Evolutionary conservation across 2,888 invertebrate genomes (phyloP), one percentile per base, ranked within the genome.

Genomic region (Ernsta delagoae): DNA sequence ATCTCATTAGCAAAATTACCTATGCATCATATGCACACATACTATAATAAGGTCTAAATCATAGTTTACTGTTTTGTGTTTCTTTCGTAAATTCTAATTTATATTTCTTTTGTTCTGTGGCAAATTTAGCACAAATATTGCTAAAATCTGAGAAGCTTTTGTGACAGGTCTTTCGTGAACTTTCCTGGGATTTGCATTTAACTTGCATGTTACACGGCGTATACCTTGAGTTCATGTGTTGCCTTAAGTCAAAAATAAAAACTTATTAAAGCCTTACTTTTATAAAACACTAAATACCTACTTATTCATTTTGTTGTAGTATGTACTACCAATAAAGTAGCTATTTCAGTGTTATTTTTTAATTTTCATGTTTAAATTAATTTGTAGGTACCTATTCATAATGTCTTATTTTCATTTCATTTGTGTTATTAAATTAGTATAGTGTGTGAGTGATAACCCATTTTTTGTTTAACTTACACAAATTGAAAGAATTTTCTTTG

Each of bases 111-210:
- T 24, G 3, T 24, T 1, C 3, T 24, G 24, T 24, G 24, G 9
- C 12, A 48, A 45, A n/a, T 45, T 45, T 45, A 9, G 31, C 43
- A 59, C 24, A 24, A 24, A 24, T 59, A 59, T 76, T 54, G 41
- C 31, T 63, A 41, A 43, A 43, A 54, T 54, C 36, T 56, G 34
- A 56, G 34, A n/a, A 5, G 34, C 56, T 34, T 56, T 59, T 56
- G 34, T 36, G 12, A 39, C 7, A n/a, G 8, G 59, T 34, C 56
- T 59, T n/a, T 16, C 61, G 6, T 45, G 45, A 45, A 12, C 45
- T 9, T 34, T 79, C 80, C 81, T 80, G 75, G 16, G 12, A 83
- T 87, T 85, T 84, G 78, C 82, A 83, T 83, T 79, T 79, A 77
- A 75, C 75, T 78, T 75, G 78, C 81, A 82, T 78, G 77, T 73